These are phyloP conservation scores for Antheraea yamamai DNA, from an alignment of 2,888 invertebrate genomes.

Conservation along the genomic window DNA sequence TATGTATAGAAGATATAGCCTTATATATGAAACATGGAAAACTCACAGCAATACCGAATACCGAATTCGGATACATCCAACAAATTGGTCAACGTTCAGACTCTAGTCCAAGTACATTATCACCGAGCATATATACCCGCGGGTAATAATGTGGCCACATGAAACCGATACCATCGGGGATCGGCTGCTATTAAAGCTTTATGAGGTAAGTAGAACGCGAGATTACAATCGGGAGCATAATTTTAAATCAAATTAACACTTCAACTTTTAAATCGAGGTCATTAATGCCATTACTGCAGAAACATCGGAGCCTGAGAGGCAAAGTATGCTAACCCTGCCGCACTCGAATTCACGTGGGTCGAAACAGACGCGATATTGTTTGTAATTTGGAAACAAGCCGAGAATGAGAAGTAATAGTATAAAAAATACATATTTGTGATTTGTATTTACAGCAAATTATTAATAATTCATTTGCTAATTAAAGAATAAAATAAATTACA, in stretches of 20 bases:
- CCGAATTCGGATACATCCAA: constrained; percentile 2
- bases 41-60: neutral
- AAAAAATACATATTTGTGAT: neutral
- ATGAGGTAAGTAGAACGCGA: constrained; percentile 74
- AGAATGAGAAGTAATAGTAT: neutral
- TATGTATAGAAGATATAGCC: too few species aligned
- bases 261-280: constrained; percentile 80
- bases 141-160: constrained; percentile 41
- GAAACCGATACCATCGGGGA: constrained; percentile 63
- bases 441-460: too few species aligned
- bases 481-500: too few species aligned
- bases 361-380: neutral
- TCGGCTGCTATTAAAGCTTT: constrained; percentile 74
- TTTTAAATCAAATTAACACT: constrained; percentile 83
- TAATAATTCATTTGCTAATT: neutral
- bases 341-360: neutral
- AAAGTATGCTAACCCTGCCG: neutral
- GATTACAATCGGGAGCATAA: constrained; percentile 78
- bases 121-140: constrained; percentile 26
- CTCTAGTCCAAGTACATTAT: constrained; percentile 16
- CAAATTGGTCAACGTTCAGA: neutral
- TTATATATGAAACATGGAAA: too few species aligned
- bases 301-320: constrained; percentile 50
- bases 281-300: constrained; percentile 79
- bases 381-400: neutral